Evolutionary conservation across 2,888 invertebrate genomes (phyloP).

Genomic region (Lottia gigantea): DNA sequence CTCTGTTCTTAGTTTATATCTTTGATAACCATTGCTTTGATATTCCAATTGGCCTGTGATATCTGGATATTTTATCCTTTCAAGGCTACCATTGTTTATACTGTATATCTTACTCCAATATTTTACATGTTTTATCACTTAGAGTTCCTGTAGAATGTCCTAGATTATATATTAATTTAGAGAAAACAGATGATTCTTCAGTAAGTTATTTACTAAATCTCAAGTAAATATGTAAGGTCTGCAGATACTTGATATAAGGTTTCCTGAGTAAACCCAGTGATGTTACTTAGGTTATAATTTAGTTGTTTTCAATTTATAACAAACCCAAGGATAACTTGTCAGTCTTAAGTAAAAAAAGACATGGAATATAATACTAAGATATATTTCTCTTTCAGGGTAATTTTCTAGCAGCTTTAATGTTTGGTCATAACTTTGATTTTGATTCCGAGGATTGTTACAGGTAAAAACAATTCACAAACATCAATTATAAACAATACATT

Average conservation of each 20-base stretch:
- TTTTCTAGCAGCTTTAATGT: constrained; percentile 41
- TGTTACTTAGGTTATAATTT: too few relatives aligned
- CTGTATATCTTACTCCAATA: background rate
- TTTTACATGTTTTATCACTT: constrained; percentile 21
- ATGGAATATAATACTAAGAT: too few relatives aligned
- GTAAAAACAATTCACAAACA: constrained; percentile 32
- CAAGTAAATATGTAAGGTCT: background rate
- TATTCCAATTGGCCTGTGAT: too few relatives aligned
- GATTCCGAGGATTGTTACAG: constrained; percentile 74
- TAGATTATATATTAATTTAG: constrained; percentile 87
- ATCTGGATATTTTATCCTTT: too few relatives aligned
- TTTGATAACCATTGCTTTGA: too few relatives aligned
- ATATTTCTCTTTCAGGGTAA: constrained; percentile 27
- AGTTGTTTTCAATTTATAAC: too few relatives aligned
- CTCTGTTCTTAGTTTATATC: too few relatives aligned
- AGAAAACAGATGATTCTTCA: constrained; percentile 62
- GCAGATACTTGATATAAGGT: too few relatives aligned
- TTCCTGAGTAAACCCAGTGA: too few relatives aligned
- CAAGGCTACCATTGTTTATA: too few relatives aligned
- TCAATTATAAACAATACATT: constrained; percentile 9
- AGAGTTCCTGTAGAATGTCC: constrained; percentile 81
- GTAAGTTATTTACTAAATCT: background rate
- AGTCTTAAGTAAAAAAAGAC: too few relatives aligned
- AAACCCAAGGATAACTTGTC: too few relatives aligned
- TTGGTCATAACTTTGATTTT: constrained; percentile 70